Evolutionary conservation across 2,888 invertebrate species (phyloP).

Genomic region (Stenodema calcarata): DNA sequence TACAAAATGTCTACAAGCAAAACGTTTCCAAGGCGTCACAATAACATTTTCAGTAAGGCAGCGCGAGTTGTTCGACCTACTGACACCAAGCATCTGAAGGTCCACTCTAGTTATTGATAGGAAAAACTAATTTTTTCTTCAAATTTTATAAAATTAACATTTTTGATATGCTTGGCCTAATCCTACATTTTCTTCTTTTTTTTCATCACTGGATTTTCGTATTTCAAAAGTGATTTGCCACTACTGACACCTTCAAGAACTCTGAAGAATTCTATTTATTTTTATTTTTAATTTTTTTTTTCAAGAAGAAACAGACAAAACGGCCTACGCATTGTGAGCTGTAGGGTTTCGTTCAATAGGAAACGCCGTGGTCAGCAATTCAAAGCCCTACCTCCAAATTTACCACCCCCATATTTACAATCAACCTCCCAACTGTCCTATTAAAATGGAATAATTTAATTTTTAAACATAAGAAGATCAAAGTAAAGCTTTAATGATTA

Average conservation of each 20-base stretch:
- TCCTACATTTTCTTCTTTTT: constrained; percentile 5
- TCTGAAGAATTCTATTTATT: neutral
- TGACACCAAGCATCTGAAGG: constrained; percentile 10
- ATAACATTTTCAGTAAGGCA: constrained; percentile 16
- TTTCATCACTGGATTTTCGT: neutral
- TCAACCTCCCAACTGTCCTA: neutral
- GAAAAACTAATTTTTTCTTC: neutral
- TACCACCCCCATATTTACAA: neutral
- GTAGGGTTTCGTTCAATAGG: neutral
- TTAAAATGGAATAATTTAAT: no score
- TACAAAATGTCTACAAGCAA: constrained; percentile 33
- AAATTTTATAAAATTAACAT: constrained; percentile 19
- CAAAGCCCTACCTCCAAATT: neutral
- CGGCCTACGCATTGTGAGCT: neutral
- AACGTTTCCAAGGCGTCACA: neutral
- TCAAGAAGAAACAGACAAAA: neutral
- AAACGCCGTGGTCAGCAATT: neutral
- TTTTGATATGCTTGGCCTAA: constrained; percentile 33
- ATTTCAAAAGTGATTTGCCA: neutral
- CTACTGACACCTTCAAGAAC: neutral
- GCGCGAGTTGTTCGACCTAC: constrained; percentile 13
- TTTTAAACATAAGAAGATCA: neutral
- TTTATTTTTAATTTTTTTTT: neutral
- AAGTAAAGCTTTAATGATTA: neutral
- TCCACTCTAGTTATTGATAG: neutral